phyloP scores from a whole-genome alignment of 2,113 vertebrate genomes.

The Zosterops hypoxanthus region DNA sequence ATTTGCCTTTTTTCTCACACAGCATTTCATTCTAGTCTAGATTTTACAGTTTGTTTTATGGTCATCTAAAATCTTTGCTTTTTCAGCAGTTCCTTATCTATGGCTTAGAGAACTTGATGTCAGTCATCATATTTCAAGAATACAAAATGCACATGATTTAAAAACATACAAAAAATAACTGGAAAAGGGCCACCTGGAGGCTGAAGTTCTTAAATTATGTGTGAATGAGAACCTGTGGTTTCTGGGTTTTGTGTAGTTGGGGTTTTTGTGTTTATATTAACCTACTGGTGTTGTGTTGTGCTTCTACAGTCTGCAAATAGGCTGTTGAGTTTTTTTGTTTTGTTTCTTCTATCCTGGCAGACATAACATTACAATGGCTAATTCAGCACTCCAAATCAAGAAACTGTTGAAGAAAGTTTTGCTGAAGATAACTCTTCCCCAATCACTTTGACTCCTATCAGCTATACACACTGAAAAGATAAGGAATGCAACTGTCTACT shows the following conservation, averaged over 20 bases:
- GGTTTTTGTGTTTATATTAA: neutral
- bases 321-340: neutral
- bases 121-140: neutral
- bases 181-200: neutral
- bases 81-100: neutral
- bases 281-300: neutral
- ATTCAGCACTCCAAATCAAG: slow-evolving; percentile 88
- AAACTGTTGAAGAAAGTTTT: slow-evolving; percentile 64
- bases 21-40: neutral
- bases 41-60: slow-evolving; percentile 29
- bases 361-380: slow-evolving; percentile 85
- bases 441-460: slow-evolving; percentile 26
- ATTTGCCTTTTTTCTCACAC: neutral
- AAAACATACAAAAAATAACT: neutral
- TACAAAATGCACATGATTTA: neutral
- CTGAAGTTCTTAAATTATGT: neutral
- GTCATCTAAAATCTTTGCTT: neutral
- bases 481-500: slow-evolving; percentile 19
- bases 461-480: slow-evolving; percentile 17
- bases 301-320: neutral
- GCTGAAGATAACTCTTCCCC: slow-evolving; percentile 34
- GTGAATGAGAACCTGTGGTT: neutral
- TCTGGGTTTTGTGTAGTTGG: neutral
- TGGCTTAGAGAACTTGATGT: neutral
- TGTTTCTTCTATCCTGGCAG: slow-evolving; percentile 53